Evolutionary conservation across 2,888 invertebrate species (phyloP).

Genomic region (Encarsia formosa): DNA sequence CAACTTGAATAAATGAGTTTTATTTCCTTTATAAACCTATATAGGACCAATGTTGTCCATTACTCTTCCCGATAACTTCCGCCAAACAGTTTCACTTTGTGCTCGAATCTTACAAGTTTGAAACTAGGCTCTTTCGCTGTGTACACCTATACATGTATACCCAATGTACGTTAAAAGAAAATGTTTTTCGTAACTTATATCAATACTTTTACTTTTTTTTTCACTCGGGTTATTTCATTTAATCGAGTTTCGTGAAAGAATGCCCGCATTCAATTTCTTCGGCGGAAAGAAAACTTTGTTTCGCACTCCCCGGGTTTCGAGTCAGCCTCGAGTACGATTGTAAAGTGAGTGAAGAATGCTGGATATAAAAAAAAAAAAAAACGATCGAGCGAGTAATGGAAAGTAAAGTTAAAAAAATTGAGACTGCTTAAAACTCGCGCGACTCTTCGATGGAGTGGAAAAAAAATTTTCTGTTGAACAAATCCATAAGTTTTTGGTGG

Average conservation of each 20-base stretch:
- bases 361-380: too few species aligned
- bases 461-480: conserved; percentile 25
- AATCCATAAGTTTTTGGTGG: conserved; percentile 24
- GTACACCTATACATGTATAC: too few species aligned
- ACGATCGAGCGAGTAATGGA: neutral
- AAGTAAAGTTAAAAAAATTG: neutral
- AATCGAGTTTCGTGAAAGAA: conserved; percentile 12
- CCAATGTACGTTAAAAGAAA: too few species aligned
- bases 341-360: too few species aligned
- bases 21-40: too few species aligned
- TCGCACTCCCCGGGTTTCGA: conserved; percentile 8
- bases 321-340: conserved; percentile 4
- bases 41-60: too few species aligned
- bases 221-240: conserved; percentile 8
- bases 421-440: conserved; percentile 13
- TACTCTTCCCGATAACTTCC: too few species aligned
- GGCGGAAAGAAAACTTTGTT: conserved; percentile 20
- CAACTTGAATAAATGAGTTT: too few species aligned
- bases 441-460: conserved; percentile 25
- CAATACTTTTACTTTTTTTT: neutral
- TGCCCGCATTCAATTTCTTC: conserved; percentile 12
- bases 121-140: too few species aligned
- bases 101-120: too few species aligned
- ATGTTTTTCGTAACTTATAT: too few species aligned
- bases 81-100: too few species aligned